Conservation (phyloP, 2,888 invertebrate species). For the Dasysyrphus tricinctus region DNA sequence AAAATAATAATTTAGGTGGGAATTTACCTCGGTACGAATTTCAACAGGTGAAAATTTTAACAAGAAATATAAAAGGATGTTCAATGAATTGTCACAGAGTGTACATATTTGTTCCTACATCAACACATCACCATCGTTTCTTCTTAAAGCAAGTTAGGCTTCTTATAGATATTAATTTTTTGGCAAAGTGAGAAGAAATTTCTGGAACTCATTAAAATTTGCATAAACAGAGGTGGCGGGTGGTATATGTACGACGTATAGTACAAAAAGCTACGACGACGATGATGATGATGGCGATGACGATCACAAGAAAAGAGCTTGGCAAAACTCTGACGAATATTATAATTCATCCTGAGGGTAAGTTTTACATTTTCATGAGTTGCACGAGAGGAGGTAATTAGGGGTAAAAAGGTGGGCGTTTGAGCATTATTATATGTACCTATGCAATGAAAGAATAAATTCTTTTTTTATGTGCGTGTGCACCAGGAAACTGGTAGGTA, state of each 20-base stretch:
- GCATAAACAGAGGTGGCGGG: slow-evolving; percentile 54
- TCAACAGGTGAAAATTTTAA: background rate
- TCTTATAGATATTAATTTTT: slow-evolving; percentile 15
- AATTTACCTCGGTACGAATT: background rate
- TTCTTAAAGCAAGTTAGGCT: background rate
- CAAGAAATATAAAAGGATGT: background rate
- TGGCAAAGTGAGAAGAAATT: slow-evolving; percentile 10
- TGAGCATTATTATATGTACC: slow-evolving; percentile 3
- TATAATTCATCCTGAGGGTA: slow-evolving; percentile 42
- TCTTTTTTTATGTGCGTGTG: slow-evolving; percentile 19
- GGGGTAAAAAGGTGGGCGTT: slow-evolving; percentile 42
- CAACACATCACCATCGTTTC: background rate
- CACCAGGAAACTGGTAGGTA: background rate
- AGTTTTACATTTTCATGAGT: slow-evolving; percentile 62
- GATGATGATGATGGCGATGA: background rate
- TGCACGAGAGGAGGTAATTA: slow-evolving; percentile 63
- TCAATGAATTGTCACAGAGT: background rate
- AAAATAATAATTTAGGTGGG: too few relatives aligned
- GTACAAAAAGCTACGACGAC: slow-evolving; percentile 19
- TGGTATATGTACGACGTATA: too few relatives aligned
- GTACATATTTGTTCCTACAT: background rate
- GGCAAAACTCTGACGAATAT: slow-evolving; percentile 33
- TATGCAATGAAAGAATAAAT: slow-evolving; percentile 8
- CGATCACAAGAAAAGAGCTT: slow-evolving; percentile 31
- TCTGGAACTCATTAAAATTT: slow-evolving; percentile 66